Percentiles rank a stretch among this genome's conserved stretches.
These are phyloP conservation scores for Apamea anceps DNA, from an alignment of 2,888 invertebrate species.

Conservation along the genomic window DNA sequence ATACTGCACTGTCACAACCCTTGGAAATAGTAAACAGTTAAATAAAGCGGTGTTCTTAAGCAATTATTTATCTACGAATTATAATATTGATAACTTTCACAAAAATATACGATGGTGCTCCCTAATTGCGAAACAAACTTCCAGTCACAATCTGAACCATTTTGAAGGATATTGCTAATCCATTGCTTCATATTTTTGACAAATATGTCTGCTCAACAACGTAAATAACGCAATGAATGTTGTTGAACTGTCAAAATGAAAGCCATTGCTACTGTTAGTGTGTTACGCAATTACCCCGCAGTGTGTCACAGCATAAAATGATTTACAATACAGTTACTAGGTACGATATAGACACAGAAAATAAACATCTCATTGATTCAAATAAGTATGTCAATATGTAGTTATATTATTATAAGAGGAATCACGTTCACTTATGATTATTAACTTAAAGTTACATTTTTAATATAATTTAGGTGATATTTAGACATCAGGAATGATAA, in stretches of 20 bases:
- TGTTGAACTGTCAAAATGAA: neutral
- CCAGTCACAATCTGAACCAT: neutral
- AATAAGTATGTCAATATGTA: slow-evolving; percentile 1
- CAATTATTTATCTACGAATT: slow-evolving; percentile 21
- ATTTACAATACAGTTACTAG: slow-evolving; percentile 3
- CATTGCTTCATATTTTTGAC: neutral
- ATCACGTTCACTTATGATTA: slow-evolving; percentile 49
- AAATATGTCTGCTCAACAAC: neutral
- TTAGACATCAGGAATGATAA: slow-evolving; percentile 36
- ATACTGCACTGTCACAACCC: slow-evolving; percentile 20
- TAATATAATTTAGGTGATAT: slow-evolving; percentile 11
- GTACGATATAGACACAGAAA: slow-evolving; percentile 11
- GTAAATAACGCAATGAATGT: neutral
- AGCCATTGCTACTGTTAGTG: neutral
- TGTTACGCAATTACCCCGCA: neutral
- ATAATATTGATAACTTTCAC: neutral
- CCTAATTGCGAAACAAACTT: neutral
- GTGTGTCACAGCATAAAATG: slow-evolving; percentile 1
- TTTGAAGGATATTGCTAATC: neutral
- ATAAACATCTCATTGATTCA: slow-evolving; percentile 30
- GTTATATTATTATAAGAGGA: slow-evolving; percentile 31
- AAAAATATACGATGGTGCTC: slow-evolving; percentile 13
- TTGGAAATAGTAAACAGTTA: neutral
- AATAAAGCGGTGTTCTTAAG: slow-evolving; percentile 10
- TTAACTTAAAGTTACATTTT: slow-evolving; percentile 31